Evolutionary conservation across 1,140 invertebrate genomes (phyloP), one percentile per base, ranked within the genome.

Genomic region (Philopotamus ludificatus): DNA sequence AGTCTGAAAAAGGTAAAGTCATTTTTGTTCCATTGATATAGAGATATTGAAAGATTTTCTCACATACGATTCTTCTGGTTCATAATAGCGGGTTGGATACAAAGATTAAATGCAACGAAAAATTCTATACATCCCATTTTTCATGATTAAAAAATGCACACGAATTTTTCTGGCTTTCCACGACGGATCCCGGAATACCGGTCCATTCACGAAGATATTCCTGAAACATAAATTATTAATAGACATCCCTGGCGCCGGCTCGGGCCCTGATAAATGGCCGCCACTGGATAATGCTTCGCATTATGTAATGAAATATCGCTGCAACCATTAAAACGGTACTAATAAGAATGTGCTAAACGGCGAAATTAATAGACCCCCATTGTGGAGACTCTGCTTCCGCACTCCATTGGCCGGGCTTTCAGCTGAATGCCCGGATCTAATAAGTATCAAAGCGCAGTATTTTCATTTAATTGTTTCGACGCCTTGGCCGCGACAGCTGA

Each of bases 251-350:
- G 44, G 44, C 44, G 44, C 44, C 44, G 18, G 44, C 44, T 47
- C 10, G 4, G 18, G n/a, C 15, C 44, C 10, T 47, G 44, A 47
- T 47, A 47, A 47, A 47, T 47, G 44, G 44, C 18, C 18, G 15
- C 10, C 44, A 16, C 8, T 7, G 44, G 44, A 47, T 47, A 47
- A 47, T 47, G 44, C 10, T 47, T 12, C 18, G 44, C 44, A 47
- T 47, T 47, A 47, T 47, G 18, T 47, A 47, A 47, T 47, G 44
- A 47, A 47, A 47, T 47, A 47, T 47, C 8, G 44, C 44, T 47
- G 44, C 44, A 47, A 47, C 8, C 44, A 47, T 47, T 47, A 9
- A 47, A 47, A 20, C 44, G 44, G 10, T 20, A 20, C 44, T 47
- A 15, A 47, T 47, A 47, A 47, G 44, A 47, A 47, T 47, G 44